Base-by-base conservation (phyloP, 2,888 invertebrate species). In the Melanostoma mellinum region DNA sequence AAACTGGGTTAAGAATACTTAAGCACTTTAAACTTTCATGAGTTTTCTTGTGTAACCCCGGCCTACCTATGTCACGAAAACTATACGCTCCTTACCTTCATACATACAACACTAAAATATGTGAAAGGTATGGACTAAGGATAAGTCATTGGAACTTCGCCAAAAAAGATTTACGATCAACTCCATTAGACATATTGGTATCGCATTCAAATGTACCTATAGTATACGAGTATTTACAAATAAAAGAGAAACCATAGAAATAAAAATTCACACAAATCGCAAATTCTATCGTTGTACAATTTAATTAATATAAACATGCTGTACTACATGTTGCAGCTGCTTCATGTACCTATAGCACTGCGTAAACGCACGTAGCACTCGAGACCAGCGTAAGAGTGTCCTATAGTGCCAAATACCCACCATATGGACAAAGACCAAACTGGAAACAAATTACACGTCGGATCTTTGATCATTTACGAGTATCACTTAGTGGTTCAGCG, bases 221-320 rank as follows among this genome's bases (percentile, higher is more conserved):
- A 61, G 20, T 73, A 82, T 77, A 50, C 61, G 50, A 1, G 42
- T 75, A 48, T 36, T 9, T 55, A 44, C 2, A 32, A 9, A 42
- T 42, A 61, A 44, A 76, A 56, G 44, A 6, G 20, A 20, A 33
- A 48, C 32, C 3, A 65, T 53, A 74, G 50, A 32, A 53, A 73
- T 63, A 63, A 42, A 48, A 72, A 65, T 72, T 63, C 53, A 63
- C 55, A 67, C 71, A 71, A 75, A 67, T 76, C 55, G 55, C 72
- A 77, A 72, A 77, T 77, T 82, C 81, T 77, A 77, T 48, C 53
- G 73, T 68, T 73, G 77, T 82, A 81, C 81, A 77, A 77, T 82
- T 82, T 82, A 82, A 82, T 82, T 76, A 82, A 77, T 82, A 82
- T 68, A 77, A 82, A 77, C 81, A 82, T 68, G 81, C 68, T 82